These are phyloP conservation scores for Gallinago paraguaiae DNA, from an alignment of 2,113 vertebrate genomes.

Conservation along the genomic window DNA sequence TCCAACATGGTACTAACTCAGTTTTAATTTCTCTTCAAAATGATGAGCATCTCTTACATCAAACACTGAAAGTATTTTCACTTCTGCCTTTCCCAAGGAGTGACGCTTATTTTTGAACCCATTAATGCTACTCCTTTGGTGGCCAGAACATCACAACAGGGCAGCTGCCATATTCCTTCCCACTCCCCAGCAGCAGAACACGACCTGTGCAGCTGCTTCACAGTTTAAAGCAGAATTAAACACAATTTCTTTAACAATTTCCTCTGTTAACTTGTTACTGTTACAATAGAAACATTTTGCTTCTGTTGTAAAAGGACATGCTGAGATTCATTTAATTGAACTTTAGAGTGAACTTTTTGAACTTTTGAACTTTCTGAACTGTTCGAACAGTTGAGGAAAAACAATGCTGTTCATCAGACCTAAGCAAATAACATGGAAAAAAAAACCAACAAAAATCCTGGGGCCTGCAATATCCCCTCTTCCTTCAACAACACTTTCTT, in stretches of 20 bases:
- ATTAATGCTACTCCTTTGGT: neutral
- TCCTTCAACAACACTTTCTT: neutral
- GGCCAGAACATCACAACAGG: neutral
- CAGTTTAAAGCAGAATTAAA: neutral
- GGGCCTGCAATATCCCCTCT: neutral
- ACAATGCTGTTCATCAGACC: constrained; percentile 23
- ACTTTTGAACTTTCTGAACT: neutral
- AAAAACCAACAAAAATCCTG: neutral
- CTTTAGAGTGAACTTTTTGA: neutral
- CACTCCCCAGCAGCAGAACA: neutral
- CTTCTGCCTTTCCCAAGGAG: neutral
- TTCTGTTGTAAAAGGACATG: neutral
- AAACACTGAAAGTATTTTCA: neutral
- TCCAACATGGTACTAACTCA: neutral
- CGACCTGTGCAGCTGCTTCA: neutral
- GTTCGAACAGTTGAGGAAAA: neutral
- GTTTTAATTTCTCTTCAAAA: neutral
- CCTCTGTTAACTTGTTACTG: neutral
- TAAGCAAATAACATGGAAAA: neutral
- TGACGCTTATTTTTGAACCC: neutral
- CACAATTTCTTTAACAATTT: neutral
- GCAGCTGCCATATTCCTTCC: neutral
- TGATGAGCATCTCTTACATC: neutral
- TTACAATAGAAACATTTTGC: neutral
- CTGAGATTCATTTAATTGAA: neutral